A percentile compares a stretch with the other conserved stretches of the same genome.
phyloP scores from a whole-genome alignment of 1,140 invertebrate genomes.

The Tetranychus cinnabarinus region DNA sequence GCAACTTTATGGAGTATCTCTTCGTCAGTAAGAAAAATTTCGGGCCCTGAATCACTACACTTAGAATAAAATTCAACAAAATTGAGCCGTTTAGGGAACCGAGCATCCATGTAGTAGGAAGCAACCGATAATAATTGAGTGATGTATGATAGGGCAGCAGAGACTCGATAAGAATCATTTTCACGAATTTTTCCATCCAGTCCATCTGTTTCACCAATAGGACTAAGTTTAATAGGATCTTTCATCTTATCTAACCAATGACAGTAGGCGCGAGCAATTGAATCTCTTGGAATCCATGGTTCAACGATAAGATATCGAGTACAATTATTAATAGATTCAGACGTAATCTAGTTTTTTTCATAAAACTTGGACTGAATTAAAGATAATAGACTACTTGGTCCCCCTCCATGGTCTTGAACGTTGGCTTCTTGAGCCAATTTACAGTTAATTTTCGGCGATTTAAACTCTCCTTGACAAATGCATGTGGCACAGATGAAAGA shows the following conservation, averaged over 20 bases:
- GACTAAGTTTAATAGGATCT: neutral
- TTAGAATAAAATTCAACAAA: slow-evolving; percentile 9
- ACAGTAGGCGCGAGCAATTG: neutral
- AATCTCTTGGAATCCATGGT: slow-evolving; percentile 4
- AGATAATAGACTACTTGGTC: neutral
- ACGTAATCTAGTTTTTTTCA: no score
- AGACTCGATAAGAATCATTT: slow-evolving; percentile 38
- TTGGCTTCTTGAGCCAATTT: neutral
- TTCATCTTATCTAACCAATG: neutral
- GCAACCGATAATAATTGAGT: slow-evolving; percentile 54
- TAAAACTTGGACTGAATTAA: no score
- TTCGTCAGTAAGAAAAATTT: slow-evolving; percentile 36
- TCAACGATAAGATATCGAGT: slow-evolving; percentile 5
- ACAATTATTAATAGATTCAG: neutral
- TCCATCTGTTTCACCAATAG: neutral
- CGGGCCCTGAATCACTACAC: slow-evolving; percentile 38
- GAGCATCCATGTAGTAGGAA: slow-evolving; percentile 46
- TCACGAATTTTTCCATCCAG: neutral
- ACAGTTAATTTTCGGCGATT: slow-evolving; percentile 35
- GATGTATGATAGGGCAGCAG: slow-evolving; percentile 49
- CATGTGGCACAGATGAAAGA: slow-evolving; percentile 42
- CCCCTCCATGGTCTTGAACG: neutral
- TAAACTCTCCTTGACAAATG: slow-evolving; percentile 41
- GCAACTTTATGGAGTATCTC: slow-evolving; percentile 47
- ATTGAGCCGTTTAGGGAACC: slow-evolving; percentile 43